Base-by-base conservation (phyloP, 1,140 invertebrate species). In the Stegodyphus dumicola region DNA sequence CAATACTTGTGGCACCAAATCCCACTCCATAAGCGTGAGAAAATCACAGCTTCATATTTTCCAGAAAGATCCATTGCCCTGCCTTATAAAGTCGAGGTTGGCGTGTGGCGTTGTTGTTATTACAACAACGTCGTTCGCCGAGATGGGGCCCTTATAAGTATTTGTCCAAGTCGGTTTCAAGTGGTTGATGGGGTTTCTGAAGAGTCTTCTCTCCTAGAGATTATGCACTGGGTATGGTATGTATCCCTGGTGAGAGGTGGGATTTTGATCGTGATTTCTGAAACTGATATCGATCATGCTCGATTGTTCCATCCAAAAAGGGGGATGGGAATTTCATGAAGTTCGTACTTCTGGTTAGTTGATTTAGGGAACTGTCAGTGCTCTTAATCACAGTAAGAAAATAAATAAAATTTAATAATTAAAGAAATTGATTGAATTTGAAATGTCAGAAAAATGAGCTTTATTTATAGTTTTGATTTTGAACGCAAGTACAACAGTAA, bases 131-230 rank as follows among this genome's bases (percentile, higher is more conserved):
- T 52, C 48, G 71, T 53, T 17, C 71, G 13, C 17, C 18, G 13
- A 7, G 18, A 18, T n/a, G 51, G 49, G 48, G 48, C 48, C 76
- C 13, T 13, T n/a, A 15, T 6, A 51, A 69, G 64, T 78, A 69
- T 78, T 78, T 78, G 77, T 78, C 51, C 64, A 54, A 49, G 73
- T 52, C n/a, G 13, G 56, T 7, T 52, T 78, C 51, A 52, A 78
- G 77, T 51, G 77, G 77, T 49, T 78, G 77, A 78, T 78, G 77
- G 77, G 65, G 64, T 54, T 77, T 54, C 13, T 52, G 75, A 60
- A 77, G 75, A 49, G 49, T 15, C 75, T 77, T 33, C 33, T 77
- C 56, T 77, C 13, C 54, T 33, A 33, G 33, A 15, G 60, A 15
- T n/a, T 17, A 48, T 13, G 75, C 56, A 65, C 65, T 77, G 65